Conservation (phyloP, 30 jellyfish, hydroid and myxozoan species). For the Nemopilema nomurai region DNA sequence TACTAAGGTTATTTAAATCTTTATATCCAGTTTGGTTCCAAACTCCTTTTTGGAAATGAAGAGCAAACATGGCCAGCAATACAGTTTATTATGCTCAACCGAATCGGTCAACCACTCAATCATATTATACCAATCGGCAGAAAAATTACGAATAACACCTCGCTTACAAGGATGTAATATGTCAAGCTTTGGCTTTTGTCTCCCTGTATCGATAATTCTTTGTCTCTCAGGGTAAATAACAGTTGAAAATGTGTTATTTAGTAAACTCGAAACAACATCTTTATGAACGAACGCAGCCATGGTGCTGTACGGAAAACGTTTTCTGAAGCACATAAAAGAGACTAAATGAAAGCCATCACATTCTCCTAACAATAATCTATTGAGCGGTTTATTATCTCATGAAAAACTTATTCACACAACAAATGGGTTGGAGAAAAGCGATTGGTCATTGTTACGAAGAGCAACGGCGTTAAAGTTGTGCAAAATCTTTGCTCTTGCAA, state of each 20-base stretch:
- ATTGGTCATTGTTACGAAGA: too few relatives aligned
- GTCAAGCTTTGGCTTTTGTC: conserved; percentile 13
- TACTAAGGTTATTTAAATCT: conserved; percentile 13
- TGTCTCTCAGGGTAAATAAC: background rate
- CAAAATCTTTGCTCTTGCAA: too few relatives aligned
- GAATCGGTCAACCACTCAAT: conserved; percentile 45
- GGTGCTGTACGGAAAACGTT: background rate
- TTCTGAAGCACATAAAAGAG: background rate
- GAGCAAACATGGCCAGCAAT: conserved; percentile 46
- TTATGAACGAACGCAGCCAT: background rate
- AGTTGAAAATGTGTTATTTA: conserved; percentile 11
- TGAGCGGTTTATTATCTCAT: background rate
- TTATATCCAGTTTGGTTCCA: conserved; percentile 27
- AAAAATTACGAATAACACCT: conserved; percentile 25
- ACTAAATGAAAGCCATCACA: background rate
- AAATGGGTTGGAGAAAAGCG: too few relatives aligned
- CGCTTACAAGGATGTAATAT: conserved; percentile 26
- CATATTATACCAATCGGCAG: conserved; percentile 11
- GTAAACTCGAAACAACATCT: background rate
- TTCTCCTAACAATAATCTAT: background rate
- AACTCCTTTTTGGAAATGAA: conserved; percentile 16
- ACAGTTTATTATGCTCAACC: conserved; percentile 8
- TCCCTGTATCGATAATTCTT: conserved; percentile 4
- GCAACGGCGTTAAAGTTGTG: too few relatives aligned
- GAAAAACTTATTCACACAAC: too few relatives aligned